These are phyloP conservation scores for Anarrhichthys ocellatus DNA, from an alignment of 2,113 vertebrate genomes.

Conservation along the genomic window DNA sequence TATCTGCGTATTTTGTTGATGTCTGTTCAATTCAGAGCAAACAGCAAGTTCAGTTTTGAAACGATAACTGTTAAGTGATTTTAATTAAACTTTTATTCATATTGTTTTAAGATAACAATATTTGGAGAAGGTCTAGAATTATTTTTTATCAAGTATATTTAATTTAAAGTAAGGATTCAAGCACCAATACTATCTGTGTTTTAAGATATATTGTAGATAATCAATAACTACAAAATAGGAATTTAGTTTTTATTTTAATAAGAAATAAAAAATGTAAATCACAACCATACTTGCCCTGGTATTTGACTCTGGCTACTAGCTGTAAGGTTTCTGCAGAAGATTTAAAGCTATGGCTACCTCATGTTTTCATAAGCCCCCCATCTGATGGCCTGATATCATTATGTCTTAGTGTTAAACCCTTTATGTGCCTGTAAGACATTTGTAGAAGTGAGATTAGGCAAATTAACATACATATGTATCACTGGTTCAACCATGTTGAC, in stretches of 20 bases:
- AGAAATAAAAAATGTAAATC: neutral
- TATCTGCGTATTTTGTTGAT: neutral
- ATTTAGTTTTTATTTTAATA: conserved; percentile 16
- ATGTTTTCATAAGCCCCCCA: conserved; percentile 70
- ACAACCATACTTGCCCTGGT: neutral
- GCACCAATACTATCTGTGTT: neutral
- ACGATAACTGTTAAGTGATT: neutral
- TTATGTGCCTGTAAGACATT: conserved; percentile 85
- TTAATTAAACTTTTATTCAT: conserved; percentile 11
- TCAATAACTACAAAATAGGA: neutral
- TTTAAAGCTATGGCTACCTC: conserved; percentile 65
- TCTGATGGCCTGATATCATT: conserved; percentile 82
- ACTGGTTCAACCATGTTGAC: conserved; percentile 81
- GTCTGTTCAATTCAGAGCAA: conserved; percentile 5
- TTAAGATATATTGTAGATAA: neutral
- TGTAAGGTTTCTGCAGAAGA: conserved; percentile 47
- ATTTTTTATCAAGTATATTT: neutral
- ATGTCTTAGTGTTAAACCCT: conserved; percentile 80
- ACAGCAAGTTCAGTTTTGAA: neutral
- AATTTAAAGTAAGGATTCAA: neutral
- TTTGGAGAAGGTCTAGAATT: neutral
- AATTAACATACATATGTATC: conserved; percentile 85
- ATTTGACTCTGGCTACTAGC: conserved; percentile 39
- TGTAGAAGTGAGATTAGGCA: conserved; percentile 83
- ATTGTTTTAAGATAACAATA: neutral